phyloP scores from a whole-genome alignment of 2,797 vertebrate species.

The Eulemur albifrons region DNA sequence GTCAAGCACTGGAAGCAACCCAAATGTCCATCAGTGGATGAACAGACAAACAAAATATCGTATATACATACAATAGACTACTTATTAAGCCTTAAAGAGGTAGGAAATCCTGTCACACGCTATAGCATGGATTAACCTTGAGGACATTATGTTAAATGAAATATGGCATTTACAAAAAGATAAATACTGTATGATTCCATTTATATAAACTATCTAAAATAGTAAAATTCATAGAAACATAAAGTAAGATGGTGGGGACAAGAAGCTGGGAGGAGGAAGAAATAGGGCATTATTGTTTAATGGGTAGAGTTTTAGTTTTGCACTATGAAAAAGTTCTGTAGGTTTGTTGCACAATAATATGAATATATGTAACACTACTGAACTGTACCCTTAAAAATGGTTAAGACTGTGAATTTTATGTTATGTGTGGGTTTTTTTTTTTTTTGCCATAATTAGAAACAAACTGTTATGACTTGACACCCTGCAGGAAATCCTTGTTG shows the following conservation, averaged over 20 bases:
- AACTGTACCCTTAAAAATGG: not conserved
- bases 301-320: not conserved
- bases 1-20: not conserved
- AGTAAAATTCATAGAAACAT: not conserved
- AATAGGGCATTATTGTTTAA: not conserved
- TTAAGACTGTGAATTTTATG: not conserved
- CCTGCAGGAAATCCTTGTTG: not conserved
- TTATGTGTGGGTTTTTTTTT: too few species aligned
- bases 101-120: not conserved
- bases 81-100: not conserved
- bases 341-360: not conserved
- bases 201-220: not conserved
- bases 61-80: rapidly evolving
- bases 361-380: not conserved
- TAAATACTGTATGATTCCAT: not conserved
- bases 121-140: not conserved
- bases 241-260: not conserved
- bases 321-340: not conserved
- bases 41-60: not conserved
- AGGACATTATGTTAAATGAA: not conserved
- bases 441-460: not conserved
- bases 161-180: not conserved
- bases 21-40: not conserved
- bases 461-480: not conserved
- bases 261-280: not conserved